A percentile compares a stretch with the other conserved stretches of the same genome.
These are phyloP conservation scores for Pipistrellus pygmaeus DNA, from an alignment of 2,797 vertebrate species.

Conservation along the genomic window DNA sequence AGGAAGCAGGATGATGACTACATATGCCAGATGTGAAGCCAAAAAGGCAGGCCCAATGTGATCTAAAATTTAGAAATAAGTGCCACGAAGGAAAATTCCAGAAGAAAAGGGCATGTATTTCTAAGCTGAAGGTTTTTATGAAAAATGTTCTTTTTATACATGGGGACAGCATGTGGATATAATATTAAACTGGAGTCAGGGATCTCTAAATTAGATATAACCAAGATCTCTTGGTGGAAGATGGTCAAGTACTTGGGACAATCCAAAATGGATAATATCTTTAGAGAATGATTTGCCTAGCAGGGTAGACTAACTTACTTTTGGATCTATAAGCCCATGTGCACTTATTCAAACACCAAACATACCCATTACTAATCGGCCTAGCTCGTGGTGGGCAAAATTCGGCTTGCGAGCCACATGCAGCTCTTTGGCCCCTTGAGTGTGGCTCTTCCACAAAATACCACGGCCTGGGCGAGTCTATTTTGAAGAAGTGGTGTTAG, in stretches of 20 bases:
- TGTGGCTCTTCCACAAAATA: too few species aligned
- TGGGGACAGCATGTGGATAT: background rate
- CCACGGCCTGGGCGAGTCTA: too few species aligned
- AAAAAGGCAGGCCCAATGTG: background rate
- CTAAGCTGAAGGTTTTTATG: constrained; percentile 29
- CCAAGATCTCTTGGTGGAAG: background rate
- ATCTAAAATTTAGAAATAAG: constrained; percentile 22
- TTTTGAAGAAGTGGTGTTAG: too few species aligned
- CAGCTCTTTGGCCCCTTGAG: too few species aligned
- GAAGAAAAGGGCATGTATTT: constrained; percentile 15
- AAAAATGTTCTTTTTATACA: constrained; percentile 32
- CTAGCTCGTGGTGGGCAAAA: background rate
- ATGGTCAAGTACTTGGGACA: background rate
- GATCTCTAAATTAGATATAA: background rate
- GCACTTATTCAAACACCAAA: constrained; percentile 19
- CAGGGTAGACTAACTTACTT: constrained; percentile 21
- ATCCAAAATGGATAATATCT: background rate
- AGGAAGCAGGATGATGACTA: constrained; percentile 7
- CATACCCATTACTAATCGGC: background rate
- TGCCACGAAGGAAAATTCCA: constrained; percentile 23
- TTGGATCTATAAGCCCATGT: background rate
- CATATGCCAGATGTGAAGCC: background rate
- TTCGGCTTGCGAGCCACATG: too few species aligned
- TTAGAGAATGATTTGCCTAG: constrained; percentile 36
- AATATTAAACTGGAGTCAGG: background rate